phyloP scores from a whole-genome alignment of 2,797 vertebrate species.

The Sarcophilus harrisii region DNA sequence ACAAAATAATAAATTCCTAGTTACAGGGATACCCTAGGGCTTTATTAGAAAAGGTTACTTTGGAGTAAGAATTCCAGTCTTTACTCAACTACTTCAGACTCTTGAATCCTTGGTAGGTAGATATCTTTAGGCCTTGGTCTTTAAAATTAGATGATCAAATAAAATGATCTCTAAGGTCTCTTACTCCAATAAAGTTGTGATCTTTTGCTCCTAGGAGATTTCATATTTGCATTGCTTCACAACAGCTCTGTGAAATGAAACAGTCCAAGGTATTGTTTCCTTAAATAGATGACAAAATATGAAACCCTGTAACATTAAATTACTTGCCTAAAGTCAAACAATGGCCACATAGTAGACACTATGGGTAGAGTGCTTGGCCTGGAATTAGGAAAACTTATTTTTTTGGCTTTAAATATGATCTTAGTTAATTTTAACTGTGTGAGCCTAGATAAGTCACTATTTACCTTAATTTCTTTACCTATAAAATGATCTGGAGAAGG shows the following conservation, averaged over 20 bases:
- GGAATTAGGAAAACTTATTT: neutral
- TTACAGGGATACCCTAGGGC: neutral
- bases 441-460: neutral
- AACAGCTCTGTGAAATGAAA: neutral
- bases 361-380: neutral
- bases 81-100: neutral
- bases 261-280: neutral
- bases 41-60: neutral
- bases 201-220: neutral
- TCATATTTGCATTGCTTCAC: neutral
- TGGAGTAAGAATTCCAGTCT: neutral
- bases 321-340: neutral
- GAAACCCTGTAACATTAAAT: neutral
- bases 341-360: neutral
- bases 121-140: neutral
- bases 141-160: neutral
- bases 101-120: neutral
- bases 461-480: neutral
- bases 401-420: neutral
- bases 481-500: neutral
- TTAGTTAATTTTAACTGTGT: neutral
- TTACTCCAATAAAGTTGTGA: neutral
- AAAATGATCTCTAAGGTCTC: neutral
- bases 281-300: neutral
- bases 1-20: neutral